phyloP scores from a whole-genome alignment of 2,113 vertebrate species.

The Hemicordylus capensis region DNA sequence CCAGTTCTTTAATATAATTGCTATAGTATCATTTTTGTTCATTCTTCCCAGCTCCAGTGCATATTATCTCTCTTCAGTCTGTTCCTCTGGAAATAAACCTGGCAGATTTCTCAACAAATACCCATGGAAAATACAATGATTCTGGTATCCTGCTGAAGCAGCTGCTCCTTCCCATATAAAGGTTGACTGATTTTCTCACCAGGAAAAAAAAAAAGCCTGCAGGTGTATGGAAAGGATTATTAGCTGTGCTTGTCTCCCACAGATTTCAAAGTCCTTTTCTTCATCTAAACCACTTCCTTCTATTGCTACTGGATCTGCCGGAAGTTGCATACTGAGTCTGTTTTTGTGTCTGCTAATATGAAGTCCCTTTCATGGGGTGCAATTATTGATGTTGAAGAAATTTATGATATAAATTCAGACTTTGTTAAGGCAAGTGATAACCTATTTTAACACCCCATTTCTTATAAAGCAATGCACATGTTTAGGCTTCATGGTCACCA shows the following conservation, averaged over 20 bases:
- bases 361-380: not conserved
- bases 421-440: not conserved
- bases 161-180: not conserved
- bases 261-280: slow-evolving; percentile 18
- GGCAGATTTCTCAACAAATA: slow-evolving; percentile 1
- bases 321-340: not conserved
- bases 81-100: not conserved
- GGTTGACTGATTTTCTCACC: slow-evolving; percentile 9
- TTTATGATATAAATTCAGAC: not conserved
- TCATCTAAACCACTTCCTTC: not conserved
- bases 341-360: not conserved
- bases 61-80: not conserved
- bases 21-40: not conserved
- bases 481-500: not conserved
- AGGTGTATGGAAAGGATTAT: not conserved
- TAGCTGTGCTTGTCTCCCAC: not conserved
- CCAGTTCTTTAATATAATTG: not conserved
- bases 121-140: not conserved
- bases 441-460: not conserved
- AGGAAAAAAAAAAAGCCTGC: not conserved
- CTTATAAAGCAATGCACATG: not conserved
- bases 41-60: not conserved
- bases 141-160: not conserved
- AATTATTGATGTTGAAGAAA: not conserved
- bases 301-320: not conserved